A percentile compares a stretch with the other conserved stretches of the same genome.
Evolutionary conservation across 2,797 vertebrate genomes (phyloP).

Genomic region (Typhlichthys subterraneus): DNA sequence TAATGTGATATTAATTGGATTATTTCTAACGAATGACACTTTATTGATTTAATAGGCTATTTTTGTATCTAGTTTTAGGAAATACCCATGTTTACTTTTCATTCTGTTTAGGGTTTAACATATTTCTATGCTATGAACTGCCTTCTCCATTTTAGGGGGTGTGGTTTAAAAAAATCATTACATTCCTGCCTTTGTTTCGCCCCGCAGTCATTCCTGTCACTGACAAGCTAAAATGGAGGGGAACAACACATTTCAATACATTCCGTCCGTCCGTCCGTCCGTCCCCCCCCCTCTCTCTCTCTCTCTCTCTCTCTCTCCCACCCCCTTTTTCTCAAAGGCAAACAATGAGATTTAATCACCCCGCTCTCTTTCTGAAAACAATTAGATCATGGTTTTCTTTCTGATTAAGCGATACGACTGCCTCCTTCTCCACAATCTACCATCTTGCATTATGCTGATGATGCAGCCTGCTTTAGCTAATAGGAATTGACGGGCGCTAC

Average conservation of each 20-base stretch:
- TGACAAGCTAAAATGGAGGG: conserved; percentile 13
- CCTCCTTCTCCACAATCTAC: conserved; percentile 39
- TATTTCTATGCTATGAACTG: no score
- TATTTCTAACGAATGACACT: no score
- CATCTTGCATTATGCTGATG: conserved; percentile 65
- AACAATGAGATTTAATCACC: conserved; percentile 63
- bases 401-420: conserved; percentile 57
- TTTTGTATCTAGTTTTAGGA: no score
- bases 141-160: no score
- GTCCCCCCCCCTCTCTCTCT: no score
- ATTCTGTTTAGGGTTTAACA: no score
- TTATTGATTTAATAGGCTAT: no score
- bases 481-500: conserved; percentile 61
- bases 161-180: no score
- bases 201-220: not conserved
- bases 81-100: no score
- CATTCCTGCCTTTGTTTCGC: no score
- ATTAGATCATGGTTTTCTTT: conserved; percentile 67
- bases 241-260: conserved; percentile 15
- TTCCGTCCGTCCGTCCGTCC: no score
- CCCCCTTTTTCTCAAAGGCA: conserved; percentile 34
- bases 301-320: conserved; percentile 32
- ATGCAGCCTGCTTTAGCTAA: conserved; percentile 54
- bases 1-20: no score
- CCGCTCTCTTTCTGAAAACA: conserved; percentile 64